phyloP scores from a whole-genome alignment of 2,888 invertebrate genomes.

The Acleris cristana region DNA sequence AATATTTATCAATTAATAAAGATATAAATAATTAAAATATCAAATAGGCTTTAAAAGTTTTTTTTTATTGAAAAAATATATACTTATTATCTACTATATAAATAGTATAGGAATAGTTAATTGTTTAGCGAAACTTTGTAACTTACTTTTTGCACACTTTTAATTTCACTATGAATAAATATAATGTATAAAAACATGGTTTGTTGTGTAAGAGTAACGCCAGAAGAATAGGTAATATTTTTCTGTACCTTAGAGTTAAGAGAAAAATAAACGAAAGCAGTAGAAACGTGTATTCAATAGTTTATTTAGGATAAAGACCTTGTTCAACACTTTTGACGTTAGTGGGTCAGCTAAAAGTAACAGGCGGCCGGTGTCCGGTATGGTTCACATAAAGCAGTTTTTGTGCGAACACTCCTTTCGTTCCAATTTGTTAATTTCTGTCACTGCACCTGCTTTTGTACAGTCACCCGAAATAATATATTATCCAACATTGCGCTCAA shows the following conservation, averaged over 20 bases:
- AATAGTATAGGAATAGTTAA: too few relatives aligned
- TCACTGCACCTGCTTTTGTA: conserved; percentile 36
- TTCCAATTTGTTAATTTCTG: conserved; percentile 67
- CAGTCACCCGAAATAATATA: too few relatives aligned
- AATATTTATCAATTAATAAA: too few relatives aligned
- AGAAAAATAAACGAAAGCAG: conserved; percentile 27
- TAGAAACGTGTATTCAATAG: conserved; percentile 12
- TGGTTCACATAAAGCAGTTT: conserved; percentile 44
- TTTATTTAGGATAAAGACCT: conserved; percentile 23
- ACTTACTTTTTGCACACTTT: too few relatives aligned
- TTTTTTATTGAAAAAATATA: too few relatives aligned
- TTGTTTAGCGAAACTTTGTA: too few relatives aligned
- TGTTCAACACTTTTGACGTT: conserved; percentile 34
- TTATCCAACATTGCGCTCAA: too few relatives aligned
- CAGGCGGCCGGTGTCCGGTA: conserved; percentile 43
- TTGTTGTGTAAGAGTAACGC: neutral
- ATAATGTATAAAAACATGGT: too few relatives aligned
- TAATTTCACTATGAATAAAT: too few relatives aligned
- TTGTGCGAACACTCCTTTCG: conserved; percentile 55
- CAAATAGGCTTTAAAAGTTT: too few relatives aligned
- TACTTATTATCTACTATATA: too few relatives aligned
- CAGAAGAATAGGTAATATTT: conserved; percentile 9
- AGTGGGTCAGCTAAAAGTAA: conserved; percentile 39
- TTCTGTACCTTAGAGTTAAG: conserved; percentile 8
- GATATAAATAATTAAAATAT: too few relatives aligned